A percentile compares a stretch with the other conserved stretches of the same genome.
Evolutionary conservation across 92 coral and sea anemone species (phyloP).

Genomic region (Scolanthus callimorphus): DNA sequence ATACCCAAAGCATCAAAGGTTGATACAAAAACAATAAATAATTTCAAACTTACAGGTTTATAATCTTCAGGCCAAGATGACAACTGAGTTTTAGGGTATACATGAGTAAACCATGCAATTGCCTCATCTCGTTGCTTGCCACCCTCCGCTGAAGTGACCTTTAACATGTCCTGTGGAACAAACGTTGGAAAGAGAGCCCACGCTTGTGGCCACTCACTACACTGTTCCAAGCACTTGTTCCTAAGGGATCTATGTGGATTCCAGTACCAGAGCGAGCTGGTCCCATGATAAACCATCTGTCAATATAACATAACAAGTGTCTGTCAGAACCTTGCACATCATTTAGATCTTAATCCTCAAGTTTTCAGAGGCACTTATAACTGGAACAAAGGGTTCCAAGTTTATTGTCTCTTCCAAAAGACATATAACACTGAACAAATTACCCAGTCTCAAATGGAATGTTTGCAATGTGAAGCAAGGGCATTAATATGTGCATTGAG

Average conservation of each 20-base stretch:
- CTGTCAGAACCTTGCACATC: no score
- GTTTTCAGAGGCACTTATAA: no score
- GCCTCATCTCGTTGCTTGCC: slow-evolving; percentile 97
- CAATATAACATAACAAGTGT: background rate
- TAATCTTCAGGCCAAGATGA: slow-evolving; percentile 97
- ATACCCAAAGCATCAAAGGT: no score
- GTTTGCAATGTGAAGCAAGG: no score
- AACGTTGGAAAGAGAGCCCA: slow-evolving; percentile 97
- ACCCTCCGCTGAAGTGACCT: slow-evolving; percentile 77
- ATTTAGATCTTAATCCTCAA: no score
- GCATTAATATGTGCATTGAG: no score
- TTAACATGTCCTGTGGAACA: slow-evolving; percentile 81
- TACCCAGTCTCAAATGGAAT: no score
- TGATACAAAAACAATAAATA: no score
- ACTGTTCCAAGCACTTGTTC: slow-evolving; percentile 99
- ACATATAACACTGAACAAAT: no score
- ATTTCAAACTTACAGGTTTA: slow-evolving; percentile 92
- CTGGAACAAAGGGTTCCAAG: no score
- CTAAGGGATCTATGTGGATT: slow-evolving; percentile 97
- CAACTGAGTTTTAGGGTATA: slow-evolving; percentile 78
- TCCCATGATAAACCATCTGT: slow-evolving; percentile 98
- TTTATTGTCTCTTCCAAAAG: no score
- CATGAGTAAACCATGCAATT: slow-evolving; percentile 80
- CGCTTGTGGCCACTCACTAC: slow-evolving; percentile 90
- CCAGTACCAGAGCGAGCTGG: slow-evolving; percentile 99